A percentile compares a stretch with the other conserved stretches of the same genome.
phyloP scores from a whole-genome alignment of 2,113 vertebrate species.

The Platanista minor region DNA sequence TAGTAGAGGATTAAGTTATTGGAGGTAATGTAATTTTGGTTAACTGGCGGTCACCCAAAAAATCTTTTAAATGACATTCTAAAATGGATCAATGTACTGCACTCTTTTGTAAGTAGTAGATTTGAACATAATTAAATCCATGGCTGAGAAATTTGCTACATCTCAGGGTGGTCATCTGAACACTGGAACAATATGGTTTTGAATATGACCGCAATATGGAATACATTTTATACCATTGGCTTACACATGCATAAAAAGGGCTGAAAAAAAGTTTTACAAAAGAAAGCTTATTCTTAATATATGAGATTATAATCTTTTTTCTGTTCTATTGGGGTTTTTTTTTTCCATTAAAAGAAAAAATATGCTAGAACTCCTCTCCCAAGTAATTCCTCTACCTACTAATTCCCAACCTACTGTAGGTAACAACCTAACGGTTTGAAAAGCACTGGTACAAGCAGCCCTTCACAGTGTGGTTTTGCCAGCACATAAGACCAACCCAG shows the following conservation, averaged over 20 bases:
- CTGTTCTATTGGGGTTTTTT: not conserved
- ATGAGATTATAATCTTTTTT: not conserved
- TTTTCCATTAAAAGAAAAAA: not conserved
- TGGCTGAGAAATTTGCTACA: not conserved
- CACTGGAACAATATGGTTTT: not conserved
- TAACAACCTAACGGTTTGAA: not conserved
- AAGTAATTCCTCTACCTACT: not conserved
- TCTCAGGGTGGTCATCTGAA: not conserved
- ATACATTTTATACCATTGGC: not conserved
- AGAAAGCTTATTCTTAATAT: not conserved
- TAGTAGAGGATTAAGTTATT: not conserved
- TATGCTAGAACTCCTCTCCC: not conserved
- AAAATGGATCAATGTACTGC: not conserved
- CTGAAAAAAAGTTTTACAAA: not conserved
- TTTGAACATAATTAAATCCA: not conserved
- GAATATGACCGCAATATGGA: not conserved
- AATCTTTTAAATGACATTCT: not conserved
- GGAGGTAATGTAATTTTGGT: not conserved
- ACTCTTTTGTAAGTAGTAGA: not conserved
- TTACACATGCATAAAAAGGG: not conserved
- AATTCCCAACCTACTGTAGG: not conserved
- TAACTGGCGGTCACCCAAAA: not conserved
- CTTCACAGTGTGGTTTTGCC: not conserved
- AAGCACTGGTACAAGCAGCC: not conserved
- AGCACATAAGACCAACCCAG: not conserved